Base-by-base conservation (phyloP, 2,888 invertebrate species). In the Drosophila cyrtoloma region DNA sequence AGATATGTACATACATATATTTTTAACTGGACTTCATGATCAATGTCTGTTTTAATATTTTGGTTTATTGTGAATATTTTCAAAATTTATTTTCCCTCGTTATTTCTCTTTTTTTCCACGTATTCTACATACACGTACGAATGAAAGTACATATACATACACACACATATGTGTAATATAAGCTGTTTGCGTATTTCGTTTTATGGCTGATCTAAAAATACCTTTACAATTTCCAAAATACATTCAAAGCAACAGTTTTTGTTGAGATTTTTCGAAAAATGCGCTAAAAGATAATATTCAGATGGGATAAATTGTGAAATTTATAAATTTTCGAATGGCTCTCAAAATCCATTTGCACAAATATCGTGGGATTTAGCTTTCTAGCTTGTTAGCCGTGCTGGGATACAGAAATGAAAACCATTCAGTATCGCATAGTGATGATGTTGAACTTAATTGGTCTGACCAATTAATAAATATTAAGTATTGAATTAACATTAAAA, bases 141-240 rank as follows among this genome's bases (percentile, higher is more conserved):
- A 62, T 44, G n/a, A 22, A 35, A n/a, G 26, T 42, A 33, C 52
- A 57, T 16, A 65, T 58, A 61, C 39, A 61, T 33, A 35, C 64
- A 52, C 66, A 74, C 50, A 57, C 53, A 37, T 56, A 42, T 73
- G 52, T 47, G 92, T 91, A 92, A 92, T 86, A 84, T 90, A 81
- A 92, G 84, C 81, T 93, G 92, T 91, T 92, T 91, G 92, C 92
- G 89, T 91, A 91, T 79, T 80, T 84, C 75, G 76, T 62, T 69
- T 73, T 82, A 79, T 66, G 70, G 75, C 73, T 66, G 69, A 76
- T 75, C 89, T 91, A 90, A 84, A 90, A 90, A 90, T 90, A 90
- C 77, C 75, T 74, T 73, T 72, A 61, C 67, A 78, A 85, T 75
- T 86, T 90, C 90, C 91, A 91, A 82, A 86, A 91, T 73, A 86